Conservation (phyloP, 2,113 vertebrate species). For the Bucco capensis region DNA sequence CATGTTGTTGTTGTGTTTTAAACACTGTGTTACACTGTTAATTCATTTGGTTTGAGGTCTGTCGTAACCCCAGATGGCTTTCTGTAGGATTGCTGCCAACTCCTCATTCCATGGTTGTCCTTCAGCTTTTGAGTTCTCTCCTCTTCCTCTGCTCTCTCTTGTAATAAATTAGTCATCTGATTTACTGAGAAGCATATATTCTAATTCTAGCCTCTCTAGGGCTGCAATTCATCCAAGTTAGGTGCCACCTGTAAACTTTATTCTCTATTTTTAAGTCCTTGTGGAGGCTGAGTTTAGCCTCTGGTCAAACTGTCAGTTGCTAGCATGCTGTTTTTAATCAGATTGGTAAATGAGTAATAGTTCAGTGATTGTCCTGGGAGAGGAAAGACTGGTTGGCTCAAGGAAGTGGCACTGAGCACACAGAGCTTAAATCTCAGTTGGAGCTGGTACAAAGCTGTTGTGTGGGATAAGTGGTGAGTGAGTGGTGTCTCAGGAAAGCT, state of each 20-base stretch:
- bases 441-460: background rate
- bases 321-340: background rate
- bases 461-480: background rate
- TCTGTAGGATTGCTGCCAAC: conserved; percentile 35
- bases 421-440: background rate
- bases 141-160: background rate
- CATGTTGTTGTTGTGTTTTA: background rate
- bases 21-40: conserved; percentile 49
- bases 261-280: background rate
- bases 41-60: conserved; percentile 51
- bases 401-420: background rate
- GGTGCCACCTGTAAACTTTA: background rate
- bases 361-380: background rate
- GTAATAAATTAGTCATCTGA: background rate
- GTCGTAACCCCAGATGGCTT: conserved; percentile 50
- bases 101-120: background rate
- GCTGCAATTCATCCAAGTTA: background rate
- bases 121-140: background rate
- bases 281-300: background rate
- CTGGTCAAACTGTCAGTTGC: background rate
- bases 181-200: background rate
- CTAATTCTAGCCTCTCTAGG: background rate
- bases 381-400: background rate
- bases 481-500: background rate
- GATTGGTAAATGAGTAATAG: conserved; percentile 53